These are phyloP conservation scores for Rhagoletis pomonella DNA, from an alignment of 1,140 invertebrate genomes.

Conservation along the genomic window DNA sequence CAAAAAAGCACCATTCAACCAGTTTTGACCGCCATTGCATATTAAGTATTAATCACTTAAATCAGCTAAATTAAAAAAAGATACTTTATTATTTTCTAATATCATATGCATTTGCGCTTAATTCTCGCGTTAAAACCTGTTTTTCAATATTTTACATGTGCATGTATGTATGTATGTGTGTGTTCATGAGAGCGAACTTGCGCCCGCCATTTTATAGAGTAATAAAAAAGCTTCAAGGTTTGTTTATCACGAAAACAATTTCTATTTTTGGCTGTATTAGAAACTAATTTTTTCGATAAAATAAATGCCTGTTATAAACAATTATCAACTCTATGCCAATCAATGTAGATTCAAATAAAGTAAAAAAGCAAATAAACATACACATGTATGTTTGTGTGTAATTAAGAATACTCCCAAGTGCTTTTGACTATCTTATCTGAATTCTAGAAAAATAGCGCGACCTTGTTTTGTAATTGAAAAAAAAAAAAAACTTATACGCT, in stretches of 20 bases:
- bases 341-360: background rate
- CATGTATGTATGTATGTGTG: background rate
- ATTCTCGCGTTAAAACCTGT: background rate
- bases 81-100: background rate
- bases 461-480: constrained; percentile 32
- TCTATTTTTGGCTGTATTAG: constrained; percentile 15
- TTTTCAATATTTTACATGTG: background rate
- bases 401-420: background rate
- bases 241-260: constrained; percentile 4
- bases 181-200: background rate
- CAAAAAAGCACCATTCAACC: too few species aligned
- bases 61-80: background rate
- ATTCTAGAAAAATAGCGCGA: background rate
- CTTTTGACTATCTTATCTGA: background rate
- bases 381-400: background rate
- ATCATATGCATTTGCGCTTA: background rate
- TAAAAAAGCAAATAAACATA: background rate
- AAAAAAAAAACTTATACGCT: too few species aligned
- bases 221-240: constrained; percentile 43
- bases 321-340: background rate
- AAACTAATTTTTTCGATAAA: background rate
- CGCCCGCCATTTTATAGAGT: constrained; percentile 7
- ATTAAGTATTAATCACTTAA: background rate
- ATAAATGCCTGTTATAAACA: background rate
- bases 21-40: background rate